Evolutionary conservation across 2,797 vertebrate species (phyloP).

Genomic region (Australoheros facetus): DNA sequence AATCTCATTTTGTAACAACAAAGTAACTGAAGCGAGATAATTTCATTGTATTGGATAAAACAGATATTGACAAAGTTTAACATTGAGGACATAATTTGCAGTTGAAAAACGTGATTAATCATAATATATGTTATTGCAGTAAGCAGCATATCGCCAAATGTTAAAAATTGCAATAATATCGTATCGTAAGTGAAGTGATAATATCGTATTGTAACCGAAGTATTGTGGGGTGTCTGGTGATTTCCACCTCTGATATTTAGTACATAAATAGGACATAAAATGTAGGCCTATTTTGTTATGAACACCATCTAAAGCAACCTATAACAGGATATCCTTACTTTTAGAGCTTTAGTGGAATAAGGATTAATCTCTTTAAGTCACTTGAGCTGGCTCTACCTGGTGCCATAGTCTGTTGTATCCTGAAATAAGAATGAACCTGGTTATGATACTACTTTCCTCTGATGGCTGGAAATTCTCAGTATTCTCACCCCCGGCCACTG

Average conservation of each 20-base stretch:
- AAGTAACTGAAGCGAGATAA: no score
- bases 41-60: no score
- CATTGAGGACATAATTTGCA: no score
- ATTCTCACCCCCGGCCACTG: not conserved
- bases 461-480: not conserved
- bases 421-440: not conserved
- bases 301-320: not conserved
- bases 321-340: not conserved
- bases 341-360: not conserved
- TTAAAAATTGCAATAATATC: not conserved
- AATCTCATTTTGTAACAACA: no score
- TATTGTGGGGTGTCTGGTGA: not conserved
- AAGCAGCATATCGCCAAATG: not conserved
- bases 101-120: no score
- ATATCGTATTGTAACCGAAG: not conserved
- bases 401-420: not conserved
- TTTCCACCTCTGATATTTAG: not conserved
- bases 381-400: not conserved
- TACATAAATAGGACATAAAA: not conserved
- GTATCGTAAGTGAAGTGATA: not conserved
- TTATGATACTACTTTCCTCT: not conserved
- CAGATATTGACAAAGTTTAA: no score
- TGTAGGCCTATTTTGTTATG: not conserved
- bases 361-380: not conserved
- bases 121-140: not conserved